Percentiles rank a stretch among this genome's conserved stretches.
Conservation (phyloP, 2,888 invertebrate genomes). For the Heliconius cydno region DNA sequence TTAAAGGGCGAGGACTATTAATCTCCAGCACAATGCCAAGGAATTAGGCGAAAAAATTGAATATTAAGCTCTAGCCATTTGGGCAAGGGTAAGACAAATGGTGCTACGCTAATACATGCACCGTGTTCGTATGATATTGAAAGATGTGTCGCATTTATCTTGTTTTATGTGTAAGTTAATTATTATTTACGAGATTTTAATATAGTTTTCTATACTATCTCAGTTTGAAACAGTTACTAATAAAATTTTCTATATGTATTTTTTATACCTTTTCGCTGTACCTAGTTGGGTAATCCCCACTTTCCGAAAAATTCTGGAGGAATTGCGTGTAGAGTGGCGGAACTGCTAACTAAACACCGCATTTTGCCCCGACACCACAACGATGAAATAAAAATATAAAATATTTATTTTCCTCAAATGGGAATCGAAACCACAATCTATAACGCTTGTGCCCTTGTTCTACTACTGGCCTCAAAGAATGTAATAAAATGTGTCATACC, state of each 20-base stretch:
- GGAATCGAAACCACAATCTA: neutral
- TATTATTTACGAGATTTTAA: neutral
- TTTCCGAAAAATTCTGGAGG: neutral
- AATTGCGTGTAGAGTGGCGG: neutral
- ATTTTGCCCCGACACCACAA: neutral
- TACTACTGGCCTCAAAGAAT: too few relatives aligned
- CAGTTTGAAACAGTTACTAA: neutral
- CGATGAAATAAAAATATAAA: neutral
- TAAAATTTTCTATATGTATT: neutral
- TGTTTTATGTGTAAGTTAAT: constrained; percentile 10
- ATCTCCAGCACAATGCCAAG: constrained; percentile 60
- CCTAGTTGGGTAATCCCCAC: neutral
- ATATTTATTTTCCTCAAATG: neutral
- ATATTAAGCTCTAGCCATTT: constrained; percentile 62
- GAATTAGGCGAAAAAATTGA: constrained; percentile 68
- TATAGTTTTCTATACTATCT: neutral
- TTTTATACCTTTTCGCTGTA: neutral
- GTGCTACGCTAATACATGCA: constrained; percentile 44
- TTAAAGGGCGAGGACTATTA: constrained; percentile 72
- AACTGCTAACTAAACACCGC: neutral
- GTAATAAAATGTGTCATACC: too few relatives aligned
- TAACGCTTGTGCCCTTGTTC: neutral
- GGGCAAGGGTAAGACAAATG: constrained; percentile 57
- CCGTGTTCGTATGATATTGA: constrained; percentile 43
- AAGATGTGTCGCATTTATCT: constrained; percentile 35